These are phyloP conservation scores for Eptesicus fuscus DNA, from an alignment of 2,113 vertebrate species.

Conservation along the genomic window DNA sequence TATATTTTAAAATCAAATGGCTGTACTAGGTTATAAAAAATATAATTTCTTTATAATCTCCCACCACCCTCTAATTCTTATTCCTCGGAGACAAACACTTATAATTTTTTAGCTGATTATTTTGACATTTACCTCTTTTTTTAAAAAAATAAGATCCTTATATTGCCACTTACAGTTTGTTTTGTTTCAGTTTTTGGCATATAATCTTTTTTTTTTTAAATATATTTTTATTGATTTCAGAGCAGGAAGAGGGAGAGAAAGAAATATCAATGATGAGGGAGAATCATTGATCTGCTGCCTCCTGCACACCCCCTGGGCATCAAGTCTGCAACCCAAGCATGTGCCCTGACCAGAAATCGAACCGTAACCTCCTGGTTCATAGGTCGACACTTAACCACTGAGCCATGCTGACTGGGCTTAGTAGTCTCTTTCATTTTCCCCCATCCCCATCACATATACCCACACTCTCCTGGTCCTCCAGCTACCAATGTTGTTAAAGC, in stretches of 20 bases:
- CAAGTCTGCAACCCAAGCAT: too few species aligned
- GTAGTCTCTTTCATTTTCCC: neutral
- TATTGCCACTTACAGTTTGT: neutral
- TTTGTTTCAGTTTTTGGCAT: neutral
- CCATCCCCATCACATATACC: neutral
- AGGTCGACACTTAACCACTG: too few species aligned
- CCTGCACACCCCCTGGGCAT: too few species aligned
- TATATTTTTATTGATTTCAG: too few species aligned
- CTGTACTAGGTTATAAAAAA: neutral
- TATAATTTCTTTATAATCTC: neutral
- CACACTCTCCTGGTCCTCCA: neutral
- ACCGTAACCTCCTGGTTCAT: too few species aligned
- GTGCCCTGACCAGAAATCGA: too few species aligned
- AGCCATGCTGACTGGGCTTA: too few species aligned
- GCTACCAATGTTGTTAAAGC: neutral
- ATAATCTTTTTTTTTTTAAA: too few species aligned
- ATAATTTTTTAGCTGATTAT: neutral
- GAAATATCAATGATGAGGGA: too few species aligned
- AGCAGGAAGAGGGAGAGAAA: too few species aligned
- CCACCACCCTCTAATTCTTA: neutral
- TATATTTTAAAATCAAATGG: neutral
- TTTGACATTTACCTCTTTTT: neutral
- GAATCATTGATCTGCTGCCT: too few species aligned
- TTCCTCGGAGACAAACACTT: neutral
- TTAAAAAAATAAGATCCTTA: neutral